These are phyloP conservation scores for Kryphioiulus occultus DNA, from an alignment of 2,888 invertebrate genomes.

Conservation along the genomic window DNA sequence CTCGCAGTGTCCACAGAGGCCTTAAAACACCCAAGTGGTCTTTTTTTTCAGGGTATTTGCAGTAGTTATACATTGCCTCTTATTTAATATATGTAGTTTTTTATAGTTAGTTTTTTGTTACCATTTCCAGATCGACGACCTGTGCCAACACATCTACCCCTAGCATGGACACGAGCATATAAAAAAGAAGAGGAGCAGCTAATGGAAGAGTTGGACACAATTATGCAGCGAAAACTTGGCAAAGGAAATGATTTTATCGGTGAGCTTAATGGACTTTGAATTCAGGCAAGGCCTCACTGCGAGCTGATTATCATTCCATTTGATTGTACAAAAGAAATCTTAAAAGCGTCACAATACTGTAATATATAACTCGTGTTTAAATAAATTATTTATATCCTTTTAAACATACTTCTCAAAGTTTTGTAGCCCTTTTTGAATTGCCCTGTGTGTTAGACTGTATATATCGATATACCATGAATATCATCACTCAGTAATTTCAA, in stretches of 20 bases:
- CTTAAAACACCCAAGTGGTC: constrained; percentile 60
- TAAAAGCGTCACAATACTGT: not conserved
- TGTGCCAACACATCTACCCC: constrained; percentile 63
- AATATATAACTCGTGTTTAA: not conserved
- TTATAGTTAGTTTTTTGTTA: not conserved
- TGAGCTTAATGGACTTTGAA: not conserved
- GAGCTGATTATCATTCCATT: not conserved
- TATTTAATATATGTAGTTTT: not conserved
- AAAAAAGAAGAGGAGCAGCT: constrained; percentile 61
- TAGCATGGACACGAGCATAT: constrained; percentile 63
- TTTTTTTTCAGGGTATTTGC: constrained; percentile 62
- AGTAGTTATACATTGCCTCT: not conserved
- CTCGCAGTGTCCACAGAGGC: constrained; percentile 62
- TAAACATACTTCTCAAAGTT: not conserved
- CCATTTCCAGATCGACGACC: constrained; percentile 61
- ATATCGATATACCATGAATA: not conserved
- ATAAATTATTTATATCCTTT: constrained; percentile 29
- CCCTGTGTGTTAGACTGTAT: too few relatives aligned
- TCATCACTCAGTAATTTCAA: too few relatives aligned
- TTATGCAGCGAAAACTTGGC: constrained; percentile 48
- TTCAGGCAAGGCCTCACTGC: not conserved
- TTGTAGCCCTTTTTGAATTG: too few relatives aligned
- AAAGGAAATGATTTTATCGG: not conserved
- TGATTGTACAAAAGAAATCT: not conserved
- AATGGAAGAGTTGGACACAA: constrained; percentile 61